These are phyloP conservation scores for Drosophila greeni DNA, from an alignment of 2,888 invertebrate species.

Conservation along the genomic window DNA sequence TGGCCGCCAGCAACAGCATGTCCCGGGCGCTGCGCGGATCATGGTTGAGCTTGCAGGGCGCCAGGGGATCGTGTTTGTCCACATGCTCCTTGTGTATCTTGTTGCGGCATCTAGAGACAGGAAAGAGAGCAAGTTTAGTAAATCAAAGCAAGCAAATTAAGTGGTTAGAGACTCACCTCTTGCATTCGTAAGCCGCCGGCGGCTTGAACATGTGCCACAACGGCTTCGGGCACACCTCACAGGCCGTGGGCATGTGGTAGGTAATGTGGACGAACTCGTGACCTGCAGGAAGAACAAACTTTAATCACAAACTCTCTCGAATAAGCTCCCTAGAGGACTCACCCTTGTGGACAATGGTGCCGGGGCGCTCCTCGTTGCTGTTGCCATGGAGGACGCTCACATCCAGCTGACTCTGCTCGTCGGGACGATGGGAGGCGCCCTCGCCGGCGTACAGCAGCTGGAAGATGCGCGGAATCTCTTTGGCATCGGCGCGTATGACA, in stretches of 20 bases:
- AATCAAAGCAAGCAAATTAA: accelerated
- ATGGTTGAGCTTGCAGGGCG: constrained; percentile 97
- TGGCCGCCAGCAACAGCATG: constrained; percentile 91
- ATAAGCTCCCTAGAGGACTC: not conserved
- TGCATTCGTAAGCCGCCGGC: constrained; percentile 97
- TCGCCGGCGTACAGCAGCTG: constrained; percentile 97
- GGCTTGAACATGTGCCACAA: constrained; percentile 99
- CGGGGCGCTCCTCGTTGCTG: constrained; percentile 77
- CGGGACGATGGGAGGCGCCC: constrained; percentile 92
- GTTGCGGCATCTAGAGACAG: constrained; percentile 91
- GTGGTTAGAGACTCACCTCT: constrained; percentile 81
- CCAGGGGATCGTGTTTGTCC: constrained; percentile 88
- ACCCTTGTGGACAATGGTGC: constrained; percentile 79
- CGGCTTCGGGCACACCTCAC: constrained; percentile 98
- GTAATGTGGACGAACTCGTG: constrained; percentile 98
- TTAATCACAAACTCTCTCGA: not conserved
- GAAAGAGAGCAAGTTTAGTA: not conserved
- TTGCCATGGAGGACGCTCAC: constrained; percentile 80
- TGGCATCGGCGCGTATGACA: constrained; percentile 98
- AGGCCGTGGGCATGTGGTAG: constrained; percentile 98
- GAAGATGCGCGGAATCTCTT: constrained; percentile 99
- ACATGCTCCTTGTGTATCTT: constrained; percentile 99
- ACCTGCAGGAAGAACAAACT: constrained; percentile 79
- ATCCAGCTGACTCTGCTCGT: constrained; percentile 82
- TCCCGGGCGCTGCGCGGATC: constrained; percentile 97